Evolutionary conservation across 2,113 vertebrate species (phyloP).

Genomic region (Diadophis punctatus): DNA sequence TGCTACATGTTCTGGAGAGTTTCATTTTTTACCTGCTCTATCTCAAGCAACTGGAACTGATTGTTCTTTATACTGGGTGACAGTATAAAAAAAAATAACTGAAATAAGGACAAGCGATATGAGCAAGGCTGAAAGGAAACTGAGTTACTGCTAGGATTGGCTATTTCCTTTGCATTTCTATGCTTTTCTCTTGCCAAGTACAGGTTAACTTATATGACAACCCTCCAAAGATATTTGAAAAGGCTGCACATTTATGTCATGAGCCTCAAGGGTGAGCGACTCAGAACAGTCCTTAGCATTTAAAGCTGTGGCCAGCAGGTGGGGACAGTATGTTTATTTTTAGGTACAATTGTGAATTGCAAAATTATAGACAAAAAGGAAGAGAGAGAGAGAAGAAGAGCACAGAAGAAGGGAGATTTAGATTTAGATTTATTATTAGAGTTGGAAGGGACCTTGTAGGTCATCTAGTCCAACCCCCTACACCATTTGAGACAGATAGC

Average conservation of each 20-base stretch:
- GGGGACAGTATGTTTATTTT: neutral
- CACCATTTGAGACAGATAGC: too few species aligned
- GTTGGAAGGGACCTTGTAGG: too few species aligned
- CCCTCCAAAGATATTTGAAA: neutral
- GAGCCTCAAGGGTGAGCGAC: neutral
- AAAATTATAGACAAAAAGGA: neutral
- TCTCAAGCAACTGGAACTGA: neutral
- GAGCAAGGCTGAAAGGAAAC: neutral
- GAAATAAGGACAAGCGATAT: neutral
- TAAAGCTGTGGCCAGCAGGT: neutral
- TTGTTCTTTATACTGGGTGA: neutral
- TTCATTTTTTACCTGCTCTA: neutral
- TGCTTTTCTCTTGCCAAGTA: neutral
- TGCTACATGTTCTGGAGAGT: neutral
- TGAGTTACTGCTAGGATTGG: neutral
- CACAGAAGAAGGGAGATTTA: neutral
- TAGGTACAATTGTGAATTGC: neutral
- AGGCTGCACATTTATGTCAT: neutral
- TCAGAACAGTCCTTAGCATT: neutral
- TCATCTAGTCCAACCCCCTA: too few species aligned
- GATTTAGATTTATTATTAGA: too few species aligned
- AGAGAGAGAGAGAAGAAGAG: neutral
- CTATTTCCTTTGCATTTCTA: neutral
- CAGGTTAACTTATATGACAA: neutral
- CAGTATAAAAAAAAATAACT: neutral